phyloP scores from a whole-genome alignment of 2,888 invertebrate genomes.

The Neria commutata region DNA sequence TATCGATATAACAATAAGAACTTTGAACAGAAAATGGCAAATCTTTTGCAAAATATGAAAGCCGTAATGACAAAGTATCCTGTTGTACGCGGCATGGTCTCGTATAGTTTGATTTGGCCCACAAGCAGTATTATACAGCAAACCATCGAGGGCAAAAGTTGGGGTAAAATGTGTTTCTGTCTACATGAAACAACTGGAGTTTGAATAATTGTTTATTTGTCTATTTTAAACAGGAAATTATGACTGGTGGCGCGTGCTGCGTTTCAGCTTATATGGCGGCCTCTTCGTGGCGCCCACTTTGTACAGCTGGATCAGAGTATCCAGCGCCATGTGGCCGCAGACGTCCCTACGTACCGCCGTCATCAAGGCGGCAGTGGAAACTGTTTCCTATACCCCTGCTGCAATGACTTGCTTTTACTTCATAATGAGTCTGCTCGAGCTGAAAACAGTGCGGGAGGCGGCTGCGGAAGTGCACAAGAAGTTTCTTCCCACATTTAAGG shows the following conservation, averaged over 20 bases:
- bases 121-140: slow-evolving; percentile 76
- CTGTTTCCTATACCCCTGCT: slow-evolving; percentile 75
- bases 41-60: slow-evolving; percentile 45
- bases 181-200: background rate
- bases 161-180: slow-evolving; percentile 62
- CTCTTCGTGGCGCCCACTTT: slow-evolving; percentile 82
- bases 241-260: slow-evolving; percentile 72
- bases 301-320: slow-evolving; percentile 79
- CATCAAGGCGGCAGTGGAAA: slow-evolving; percentile 78
- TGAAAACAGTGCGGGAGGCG: slow-evolving; percentile 68
- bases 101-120: slow-evolving; percentile 77
- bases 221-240: slow-evolving; percentile 62
- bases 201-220: background rate
- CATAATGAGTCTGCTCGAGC: slow-evolving; percentile 76
- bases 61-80: slow-evolving; percentile 55
- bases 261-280: slow-evolving; percentile 81
- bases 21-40: slow-evolving; percentile 36
- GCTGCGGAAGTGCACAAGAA: slow-evolving; percentile 73
- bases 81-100: slow-evolving; percentile 68
- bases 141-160: slow-evolving; percentile 69
- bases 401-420: slow-evolving; percentile 81
- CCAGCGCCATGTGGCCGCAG: slow-evolving; percentile 78
- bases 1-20: too few relatives aligned
- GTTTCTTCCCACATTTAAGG: slow-evolving; percentile 74
- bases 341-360: slow-evolving; percentile 72